Evolutionary conservation across 2,797 vertebrate species (phyloP).

Genomic region (Tachyglossus aculeatus): DNA sequence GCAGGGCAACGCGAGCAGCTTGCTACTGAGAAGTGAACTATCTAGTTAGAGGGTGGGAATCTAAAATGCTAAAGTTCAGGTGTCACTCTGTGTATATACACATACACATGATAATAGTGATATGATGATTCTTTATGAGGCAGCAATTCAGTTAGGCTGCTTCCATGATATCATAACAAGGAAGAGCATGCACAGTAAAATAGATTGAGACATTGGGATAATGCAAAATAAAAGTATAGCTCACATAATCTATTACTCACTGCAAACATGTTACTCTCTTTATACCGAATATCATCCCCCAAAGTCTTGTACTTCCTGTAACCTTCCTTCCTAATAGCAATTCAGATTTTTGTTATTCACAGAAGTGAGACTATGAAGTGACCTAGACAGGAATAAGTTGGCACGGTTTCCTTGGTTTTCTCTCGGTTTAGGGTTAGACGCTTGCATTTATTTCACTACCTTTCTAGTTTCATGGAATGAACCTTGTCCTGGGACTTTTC

Average conservation of each 20-base stretch:
- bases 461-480: not conserved
- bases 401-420: not conserved
- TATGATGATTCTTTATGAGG: slow-evolving; percentile 14
- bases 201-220: slow-evolving; percentile 9
- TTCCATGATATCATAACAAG: not conserved
- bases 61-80: not conserved
- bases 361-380: not conserved
- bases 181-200: rapidly evolving
- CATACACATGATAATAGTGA: slow-evolving; percentile 11
- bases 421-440: not conserved
- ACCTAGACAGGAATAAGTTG: not conserved
- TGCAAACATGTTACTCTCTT: not conserved
- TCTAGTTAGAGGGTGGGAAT: slow-evolving; percentile 24
- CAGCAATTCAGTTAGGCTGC: not conserved
- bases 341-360: not conserved
- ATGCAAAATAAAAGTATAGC: not conserved
- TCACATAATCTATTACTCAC: slow-evolving; percentile 8
- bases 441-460: not conserved
- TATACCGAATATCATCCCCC: not conserved
- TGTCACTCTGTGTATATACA: not conserved
- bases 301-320: not conserved
- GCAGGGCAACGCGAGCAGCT: not conserved
- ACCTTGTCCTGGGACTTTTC: not conserved
- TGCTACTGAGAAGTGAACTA: slow-evolving; percentile 25
- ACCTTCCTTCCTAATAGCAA: not conserved